phyloP scores from a whole-genome alignment of 2,113 vertebrate species.

The Heteronetta atricapilla region DNA sequence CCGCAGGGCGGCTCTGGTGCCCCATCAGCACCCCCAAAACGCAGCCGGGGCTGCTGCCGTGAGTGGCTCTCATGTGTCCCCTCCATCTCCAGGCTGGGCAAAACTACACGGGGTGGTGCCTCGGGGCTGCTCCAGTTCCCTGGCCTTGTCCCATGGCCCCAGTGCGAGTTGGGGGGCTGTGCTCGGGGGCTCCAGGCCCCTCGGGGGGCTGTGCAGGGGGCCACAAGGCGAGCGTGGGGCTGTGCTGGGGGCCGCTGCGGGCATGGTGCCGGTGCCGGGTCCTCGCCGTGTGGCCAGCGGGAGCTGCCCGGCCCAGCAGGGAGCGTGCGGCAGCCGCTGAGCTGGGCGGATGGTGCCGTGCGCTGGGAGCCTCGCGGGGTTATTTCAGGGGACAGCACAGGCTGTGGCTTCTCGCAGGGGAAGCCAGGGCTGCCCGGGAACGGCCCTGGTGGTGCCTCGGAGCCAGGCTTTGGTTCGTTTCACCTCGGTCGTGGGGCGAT shows the following conservation, averaged over 20 bases:
- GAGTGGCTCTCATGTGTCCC: rapidly evolving
- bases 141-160: too few species aligned
- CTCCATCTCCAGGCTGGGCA: rapidly evolving
- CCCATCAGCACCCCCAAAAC: rapidly evolving
- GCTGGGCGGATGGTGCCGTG: background rate
- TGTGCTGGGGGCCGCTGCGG: rapidly evolving
- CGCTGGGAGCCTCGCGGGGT: background rate
- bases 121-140: background rate
- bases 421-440: too few species aligned
- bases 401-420: background rate
- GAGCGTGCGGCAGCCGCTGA: background rate
- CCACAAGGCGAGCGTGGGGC: too few species aligned
- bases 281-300: rapidly evolving
- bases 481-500: rapidly evolving
- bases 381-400: background rate
- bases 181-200: too few species aligned
- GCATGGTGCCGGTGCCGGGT: background rate
- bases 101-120: too few species aligned
- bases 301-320: background rate
- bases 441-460: too few species aligned
- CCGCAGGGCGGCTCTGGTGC: background rate
- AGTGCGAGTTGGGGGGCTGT: too few species aligned
- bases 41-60: background rate
- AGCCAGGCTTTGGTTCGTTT: rapidly evolving
- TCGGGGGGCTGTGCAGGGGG: too few species aligned